Evolutionary conservation across 2,888 invertebrate genomes (phyloP), one percentile per base, ranked within the genome.

Genomic region (Calameuta idolon): DNA sequence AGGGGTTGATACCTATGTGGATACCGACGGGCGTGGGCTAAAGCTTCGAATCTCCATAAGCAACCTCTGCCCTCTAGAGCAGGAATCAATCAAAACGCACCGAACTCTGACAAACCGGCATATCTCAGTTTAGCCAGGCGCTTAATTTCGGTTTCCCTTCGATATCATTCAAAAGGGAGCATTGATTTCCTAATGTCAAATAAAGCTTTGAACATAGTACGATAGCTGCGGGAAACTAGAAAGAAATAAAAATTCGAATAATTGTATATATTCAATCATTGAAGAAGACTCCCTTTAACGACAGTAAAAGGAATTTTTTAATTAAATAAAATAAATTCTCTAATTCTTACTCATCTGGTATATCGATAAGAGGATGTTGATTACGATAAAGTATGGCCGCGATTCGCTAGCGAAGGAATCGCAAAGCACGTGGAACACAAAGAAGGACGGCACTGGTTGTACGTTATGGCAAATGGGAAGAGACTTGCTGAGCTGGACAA

Each of bases 401-500:
- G 9, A 55, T 55, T 55, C 23, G 23, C 9, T 55, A 55, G 23
- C 15, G 55, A 23, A 55, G 1, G 55, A 23, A 55, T 23, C 9
- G 55, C 55, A 2, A 23, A 55, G 55, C 71, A 71, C 71, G 71
- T 71, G 71, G 71, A 71, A 31, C 71, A 71, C 33, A 31, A 34
- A 31, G 71, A 31, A 71, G 31, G 12, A 31, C 34, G 31, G 23
- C 9, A 55, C 9, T 55, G 23, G 55, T 55, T 55, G 23, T 55
- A 55, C 55, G 23, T 23, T 55, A 55, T 55, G 55, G 55, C 23
- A 55, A 55, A 55, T 71, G 71, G 71, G 31, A 23, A 34, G 23
- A 71, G 71, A n/a, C 15, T 33, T 12, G 71, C 71, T 31, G 34
- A 71, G 71, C 71, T 31, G 71, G 71, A 71, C 71, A 71, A 71